These are phyloP conservation scores for Alectura lathami DNA, from an alignment of 2,113 vertebrate species.

Conservation along the genomic window DNA sequence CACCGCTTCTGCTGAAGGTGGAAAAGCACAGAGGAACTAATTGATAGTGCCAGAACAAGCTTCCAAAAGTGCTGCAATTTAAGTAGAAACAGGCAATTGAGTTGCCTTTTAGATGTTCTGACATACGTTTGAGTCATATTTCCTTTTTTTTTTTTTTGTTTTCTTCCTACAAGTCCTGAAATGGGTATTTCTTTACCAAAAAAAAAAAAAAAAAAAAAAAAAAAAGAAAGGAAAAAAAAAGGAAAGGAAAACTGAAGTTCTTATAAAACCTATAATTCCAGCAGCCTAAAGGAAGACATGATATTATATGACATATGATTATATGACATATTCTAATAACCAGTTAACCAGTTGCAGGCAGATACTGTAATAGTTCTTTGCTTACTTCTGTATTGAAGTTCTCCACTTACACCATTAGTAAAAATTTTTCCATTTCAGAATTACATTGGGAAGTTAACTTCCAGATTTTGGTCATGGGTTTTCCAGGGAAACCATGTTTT, in stretches of 20 bases:
- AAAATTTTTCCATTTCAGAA: not conserved
- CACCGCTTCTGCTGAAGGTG: constrained; percentile 10
- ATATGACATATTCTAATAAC: not conserved
- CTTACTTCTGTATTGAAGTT: not conserved
- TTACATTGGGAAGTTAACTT: not conserved
- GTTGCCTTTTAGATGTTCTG: constrained; percentile 17
- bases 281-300: not conserved
- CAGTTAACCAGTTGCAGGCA: fast-evolving
- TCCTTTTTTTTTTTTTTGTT: not conserved
- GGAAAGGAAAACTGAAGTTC: not conserved
- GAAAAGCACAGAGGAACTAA: constrained; percentile 1
- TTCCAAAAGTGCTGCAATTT: not conserved
- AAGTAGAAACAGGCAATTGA: constrained; percentile 8
- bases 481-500: constrained; percentile 7
- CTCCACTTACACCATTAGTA: not conserved
- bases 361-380: not conserved
- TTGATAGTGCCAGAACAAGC: constrained; percentile 32
- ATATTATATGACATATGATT: too few species aligned
- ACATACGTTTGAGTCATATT: not conserved
- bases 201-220: not conserved
- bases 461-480: not conserved
- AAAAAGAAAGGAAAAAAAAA: fast-evolving
- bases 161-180: not conserved
- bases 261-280: not conserved
- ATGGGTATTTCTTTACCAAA: not conserved